phyloP scores from a whole-genome alignment of 2,113 vertebrate species.

The Takifugu bimaculatus region DNA sequence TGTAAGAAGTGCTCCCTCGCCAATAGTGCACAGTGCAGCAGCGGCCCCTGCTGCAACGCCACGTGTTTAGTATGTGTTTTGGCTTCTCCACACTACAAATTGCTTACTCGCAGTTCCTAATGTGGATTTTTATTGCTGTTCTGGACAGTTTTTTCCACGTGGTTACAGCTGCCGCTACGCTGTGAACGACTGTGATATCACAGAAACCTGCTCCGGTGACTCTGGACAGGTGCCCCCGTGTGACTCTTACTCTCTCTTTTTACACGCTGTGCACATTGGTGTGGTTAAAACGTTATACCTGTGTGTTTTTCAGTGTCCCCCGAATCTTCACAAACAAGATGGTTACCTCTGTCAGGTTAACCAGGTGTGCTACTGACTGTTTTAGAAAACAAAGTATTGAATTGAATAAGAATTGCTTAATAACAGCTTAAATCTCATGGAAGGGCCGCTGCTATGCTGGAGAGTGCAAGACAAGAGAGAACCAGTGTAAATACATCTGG shows the following conservation, averaged over 20 bases:
- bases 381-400: background rate
- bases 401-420: background rate
- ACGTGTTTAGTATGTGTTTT: constrained; percentile 84
- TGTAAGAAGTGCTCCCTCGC: constrained; percentile 98
- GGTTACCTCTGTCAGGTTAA: constrained; percentile 90
- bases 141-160: constrained; percentile 87
- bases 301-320: constrained; percentile 84
- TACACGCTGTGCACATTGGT: background rate
- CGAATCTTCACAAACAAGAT: constrained; percentile 97
- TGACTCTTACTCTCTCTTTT: background rate
- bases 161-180: constrained; percentile 89
- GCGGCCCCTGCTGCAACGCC: constrained; percentile 93
- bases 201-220: constrained; percentile 92
- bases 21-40: constrained; percentile 93
- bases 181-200: constrained; percentile 94
- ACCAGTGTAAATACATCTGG: constrained; percentile 98
- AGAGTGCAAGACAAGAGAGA: constrained; percentile 96
- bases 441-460: constrained; percentile 96
- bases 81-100: background rate
- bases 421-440: constrained; percentile 4
- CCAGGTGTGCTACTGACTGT: constrained; percentile 77
- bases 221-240: constrained; percentile 85
- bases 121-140: constrained; percentile 10
- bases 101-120: background rate
- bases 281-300: constrained; percentile 6